Evolutionary conservation across 2,113 vertebrate species (phyloP).

Genomic region (Calypte anna): DNA sequence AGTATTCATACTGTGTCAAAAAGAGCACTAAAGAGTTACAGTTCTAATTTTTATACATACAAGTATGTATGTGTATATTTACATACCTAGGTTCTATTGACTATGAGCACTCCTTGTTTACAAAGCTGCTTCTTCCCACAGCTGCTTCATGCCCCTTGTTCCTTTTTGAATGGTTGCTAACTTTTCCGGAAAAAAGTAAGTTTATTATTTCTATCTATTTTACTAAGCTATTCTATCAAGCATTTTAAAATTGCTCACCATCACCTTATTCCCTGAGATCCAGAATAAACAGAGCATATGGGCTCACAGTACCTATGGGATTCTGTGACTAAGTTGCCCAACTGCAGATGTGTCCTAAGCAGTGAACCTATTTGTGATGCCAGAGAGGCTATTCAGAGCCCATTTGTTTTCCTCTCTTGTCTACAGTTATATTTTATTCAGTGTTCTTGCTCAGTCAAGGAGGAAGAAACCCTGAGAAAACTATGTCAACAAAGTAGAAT

Average conservation of each 20-base stretch:
- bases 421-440: background rate
- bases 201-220: background rate
- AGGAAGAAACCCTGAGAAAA: background rate
- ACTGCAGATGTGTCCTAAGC: background rate
- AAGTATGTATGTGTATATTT: background rate
- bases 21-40: background rate
- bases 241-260: background rate
- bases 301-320: accelerated
- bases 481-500: background rate
- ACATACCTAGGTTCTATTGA: background rate
- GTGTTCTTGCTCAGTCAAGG: background rate
- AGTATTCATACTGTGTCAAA: background rate
- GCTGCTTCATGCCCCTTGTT: background rate
- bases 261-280: background rate
- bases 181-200: background rate
- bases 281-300: background rate
- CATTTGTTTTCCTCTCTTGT: background rate
- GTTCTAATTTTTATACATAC: background rate
- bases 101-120: background rate
- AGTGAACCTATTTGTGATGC: background rate
- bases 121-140: background rate
- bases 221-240: background rate
- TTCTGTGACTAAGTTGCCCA: background rate
- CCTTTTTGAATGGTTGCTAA: background rate
- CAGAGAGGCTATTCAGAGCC: background rate